Evolutionary conservation across 2,797 vertebrate genomes (phyloP).

Genomic region (Margarornis squamiger): DNA sequence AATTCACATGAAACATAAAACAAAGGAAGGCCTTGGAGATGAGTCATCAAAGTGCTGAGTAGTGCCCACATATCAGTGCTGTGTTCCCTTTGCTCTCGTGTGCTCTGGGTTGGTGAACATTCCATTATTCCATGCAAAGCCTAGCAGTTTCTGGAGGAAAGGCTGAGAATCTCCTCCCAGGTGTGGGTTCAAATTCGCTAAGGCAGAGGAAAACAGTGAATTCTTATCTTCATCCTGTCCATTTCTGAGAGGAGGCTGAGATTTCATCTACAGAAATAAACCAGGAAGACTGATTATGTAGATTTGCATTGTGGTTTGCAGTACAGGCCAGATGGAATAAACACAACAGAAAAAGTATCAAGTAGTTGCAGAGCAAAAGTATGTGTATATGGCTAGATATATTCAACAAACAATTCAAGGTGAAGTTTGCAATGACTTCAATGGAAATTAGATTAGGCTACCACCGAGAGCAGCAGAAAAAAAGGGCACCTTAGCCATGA

Average conservation of each 20-base stretch:
- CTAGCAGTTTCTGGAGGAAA: not conserved
- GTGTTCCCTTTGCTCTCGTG: not conserved
- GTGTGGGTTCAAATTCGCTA: not conserved
- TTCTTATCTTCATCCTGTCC: not conserved
- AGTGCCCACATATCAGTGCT: accelerated
- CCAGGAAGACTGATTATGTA: not conserved
- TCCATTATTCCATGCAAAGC: not conserved
- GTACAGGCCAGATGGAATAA: not conserved
- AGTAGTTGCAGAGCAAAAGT: not conserved
- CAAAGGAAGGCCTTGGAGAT: not conserved
- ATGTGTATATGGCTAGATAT: not conserved
- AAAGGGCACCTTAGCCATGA: not conserved
- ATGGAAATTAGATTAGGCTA: not conserved
- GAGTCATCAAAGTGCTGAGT: not conserved
- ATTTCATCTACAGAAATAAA: not conserved
- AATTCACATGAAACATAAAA: not conserved
- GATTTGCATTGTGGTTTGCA: not conserved
- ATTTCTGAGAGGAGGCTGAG: not conserved
- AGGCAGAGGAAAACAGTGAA: not conserved
- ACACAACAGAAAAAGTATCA: not conserved
- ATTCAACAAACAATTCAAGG: not conserved
- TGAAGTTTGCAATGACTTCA: not conserved
- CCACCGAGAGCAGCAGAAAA: not conserved
- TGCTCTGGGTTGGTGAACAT: not conserved
- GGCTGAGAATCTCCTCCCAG: not conserved